Conservation (phyloP, 1,140 invertebrate genomes). For the Vollenhovia emeryi region DNA sequence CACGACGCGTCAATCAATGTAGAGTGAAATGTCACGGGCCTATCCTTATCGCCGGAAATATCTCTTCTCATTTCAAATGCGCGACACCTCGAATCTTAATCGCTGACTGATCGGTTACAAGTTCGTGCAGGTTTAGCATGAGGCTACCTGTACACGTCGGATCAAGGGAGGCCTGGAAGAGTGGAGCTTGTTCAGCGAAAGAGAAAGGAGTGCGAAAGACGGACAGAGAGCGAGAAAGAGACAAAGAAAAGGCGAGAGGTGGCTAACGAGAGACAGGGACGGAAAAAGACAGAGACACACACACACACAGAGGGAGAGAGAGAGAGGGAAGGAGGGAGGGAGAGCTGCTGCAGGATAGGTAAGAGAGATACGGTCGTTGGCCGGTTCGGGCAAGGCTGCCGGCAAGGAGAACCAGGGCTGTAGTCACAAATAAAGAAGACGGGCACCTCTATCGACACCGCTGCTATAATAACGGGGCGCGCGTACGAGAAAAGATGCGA, state of each 20-base stretch:
- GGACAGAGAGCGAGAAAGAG: slow-evolving; percentile 23
- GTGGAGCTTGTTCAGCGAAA: slow-evolving; percentile 68
- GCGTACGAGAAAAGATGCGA: slow-evolving; percentile 52
- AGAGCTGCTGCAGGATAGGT: slow-evolving; percentile 58
- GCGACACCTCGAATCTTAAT: background rate
- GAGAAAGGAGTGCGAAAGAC: slow-evolving; percentile 69
- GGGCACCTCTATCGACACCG: slow-evolving; percentile 66
- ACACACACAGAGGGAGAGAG: slow-evolving; percentile 38
- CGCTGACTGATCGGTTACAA: background rate
- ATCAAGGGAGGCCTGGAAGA: slow-evolving; percentile 66
- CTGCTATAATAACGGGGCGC: slow-evolving; percentile 66
- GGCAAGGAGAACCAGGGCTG: slow-evolving; percentile 77
- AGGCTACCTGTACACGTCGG: slow-evolving; percentile 64
- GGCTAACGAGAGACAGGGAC: slow-evolving; percentile 43
- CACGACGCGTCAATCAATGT: slow-evolving; percentile 6
- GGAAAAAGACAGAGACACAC: slow-evolving; percentile 25
- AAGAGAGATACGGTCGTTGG: slow-evolving; percentile 75
- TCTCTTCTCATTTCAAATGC: background rate
- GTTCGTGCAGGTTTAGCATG: slow-evolving; percentile 62
- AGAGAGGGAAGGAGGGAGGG: slow-evolving; percentile 39
- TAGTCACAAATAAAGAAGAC: slow-evolving; percentile 70
- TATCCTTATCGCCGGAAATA: slow-evolving; percentile 8
- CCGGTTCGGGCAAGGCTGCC: slow-evolving; percentile 77
- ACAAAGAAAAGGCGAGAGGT: slow-evolving; percentile 36
- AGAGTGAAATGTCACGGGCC: background rate